Conservation (phyloP, 2,888 invertebrate species). For the Drosophila limbata region DNA sequence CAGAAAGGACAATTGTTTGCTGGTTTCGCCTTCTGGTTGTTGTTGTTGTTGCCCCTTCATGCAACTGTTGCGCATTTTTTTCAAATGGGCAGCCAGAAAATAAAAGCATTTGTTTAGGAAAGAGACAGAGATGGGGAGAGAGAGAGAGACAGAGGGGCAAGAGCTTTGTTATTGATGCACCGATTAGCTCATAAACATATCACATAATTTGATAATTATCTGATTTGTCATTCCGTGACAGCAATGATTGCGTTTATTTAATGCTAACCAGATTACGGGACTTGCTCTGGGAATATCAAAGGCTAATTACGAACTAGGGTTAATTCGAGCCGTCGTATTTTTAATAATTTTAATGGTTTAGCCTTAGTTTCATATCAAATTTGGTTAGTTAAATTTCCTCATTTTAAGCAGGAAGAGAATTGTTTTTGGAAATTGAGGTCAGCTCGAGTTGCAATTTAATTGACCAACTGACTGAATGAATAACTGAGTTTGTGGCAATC, state of each 20-base stretch:
- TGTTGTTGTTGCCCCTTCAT: conserved; percentile 54
- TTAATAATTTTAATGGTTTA: neutral
- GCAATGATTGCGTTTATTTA: conserved; percentile 5
- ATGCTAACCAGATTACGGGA: neutral
- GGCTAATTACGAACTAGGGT: neutral
- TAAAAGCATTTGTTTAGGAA: neutral
- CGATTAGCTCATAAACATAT: conserved; percentile 53
- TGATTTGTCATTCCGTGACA: conserved; percentile 5
- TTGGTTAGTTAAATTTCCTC: neutral
- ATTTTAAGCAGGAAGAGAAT: neutral
- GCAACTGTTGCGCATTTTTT: conserved; percentile 78
- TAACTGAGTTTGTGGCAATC: neutral
- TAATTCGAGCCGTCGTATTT: neutral
- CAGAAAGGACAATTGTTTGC: conserved; percentile 74
- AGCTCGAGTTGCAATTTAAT: conserved; percentile 8
- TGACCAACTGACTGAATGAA: neutral
- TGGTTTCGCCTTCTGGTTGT: conserved; percentile 17
- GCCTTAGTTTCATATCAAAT: neutral
- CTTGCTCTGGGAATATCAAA: conserved; percentile 1
- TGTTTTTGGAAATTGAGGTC: conserved; percentile 15
- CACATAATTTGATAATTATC: conserved; percentile 42
- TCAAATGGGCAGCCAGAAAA: conserved; percentile 51
- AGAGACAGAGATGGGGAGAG: neutral
- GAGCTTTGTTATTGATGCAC: conserved; percentile 29
- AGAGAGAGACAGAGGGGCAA: neutral